These are phyloP conservation scores for Stigmatopora nigra DNA, from an alignment of 2,113 vertebrate genomes.

Conservation along the genomic window DNA sequence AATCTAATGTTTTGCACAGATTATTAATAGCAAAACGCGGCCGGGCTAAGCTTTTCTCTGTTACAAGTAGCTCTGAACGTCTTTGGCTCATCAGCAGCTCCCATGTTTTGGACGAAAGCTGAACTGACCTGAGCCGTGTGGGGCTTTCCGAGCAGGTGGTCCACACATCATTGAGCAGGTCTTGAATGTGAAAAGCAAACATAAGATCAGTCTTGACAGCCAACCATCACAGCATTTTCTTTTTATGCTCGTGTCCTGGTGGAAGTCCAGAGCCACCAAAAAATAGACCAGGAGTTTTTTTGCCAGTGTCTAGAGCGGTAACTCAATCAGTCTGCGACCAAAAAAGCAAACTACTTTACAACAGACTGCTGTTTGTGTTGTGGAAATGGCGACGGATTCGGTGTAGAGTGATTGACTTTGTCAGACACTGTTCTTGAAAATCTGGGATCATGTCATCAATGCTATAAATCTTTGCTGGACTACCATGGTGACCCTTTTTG, in stretches of 20 bases:
- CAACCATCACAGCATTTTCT: background rate
- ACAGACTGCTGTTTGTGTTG: constrained; percentile 27
- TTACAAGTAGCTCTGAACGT: constrained; percentile 21
- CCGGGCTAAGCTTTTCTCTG: constrained; percentile 45
- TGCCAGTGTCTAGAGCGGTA: constrained; percentile 27
- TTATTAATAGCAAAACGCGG: constrained; percentile 64
- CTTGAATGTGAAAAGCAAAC: background rate
- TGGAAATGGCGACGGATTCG: background rate
- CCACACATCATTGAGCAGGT: background rate
- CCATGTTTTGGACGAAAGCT: constrained; percentile 39
- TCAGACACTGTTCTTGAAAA: background rate
- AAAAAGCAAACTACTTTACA: constrained; percentile 37
- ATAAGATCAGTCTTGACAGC: background rate
- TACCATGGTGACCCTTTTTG: background rate
- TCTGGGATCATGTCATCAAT: background rate
- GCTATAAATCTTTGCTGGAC: background rate
- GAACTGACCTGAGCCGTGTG: constrained; percentile 22
- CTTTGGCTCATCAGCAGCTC: constrained; percentile 42
- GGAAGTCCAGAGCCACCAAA: constrained; percentile 12
- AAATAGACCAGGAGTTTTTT: constrained; percentile 26
- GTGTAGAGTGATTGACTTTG: background rate
- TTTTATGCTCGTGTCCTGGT: background rate
- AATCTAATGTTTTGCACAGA: constrained; percentile 55
- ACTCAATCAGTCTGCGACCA: constrained; percentile 37
- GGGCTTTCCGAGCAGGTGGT: constrained; percentile 35